These are phyloP conservation scores for Microctonus hyperodae DNA, from an alignment of 2,888 invertebrate species.

Conservation along the genomic window DNA sequence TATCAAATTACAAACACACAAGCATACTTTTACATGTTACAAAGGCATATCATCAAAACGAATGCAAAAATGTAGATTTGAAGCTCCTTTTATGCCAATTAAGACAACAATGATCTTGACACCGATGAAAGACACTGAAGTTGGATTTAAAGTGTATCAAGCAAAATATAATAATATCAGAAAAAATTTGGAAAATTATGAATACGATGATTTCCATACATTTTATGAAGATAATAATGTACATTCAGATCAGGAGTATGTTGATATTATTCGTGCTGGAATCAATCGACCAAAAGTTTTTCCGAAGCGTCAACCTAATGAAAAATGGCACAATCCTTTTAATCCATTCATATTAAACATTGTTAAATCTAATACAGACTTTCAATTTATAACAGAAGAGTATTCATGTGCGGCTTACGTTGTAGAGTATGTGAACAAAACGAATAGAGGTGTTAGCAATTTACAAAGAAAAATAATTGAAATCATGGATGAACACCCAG, in stretches of 20 bases:
- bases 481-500: constrained; percentile 19
- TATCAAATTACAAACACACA: constrained; percentile 47
- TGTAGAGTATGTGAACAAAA: constrained; percentile 60
- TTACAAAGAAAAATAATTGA: constrained; percentile 52
- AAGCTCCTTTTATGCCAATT: constrained; percentile 50
- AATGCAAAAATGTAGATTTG: constrained; percentile 49
- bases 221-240: constrained; percentile 42
- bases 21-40: constrained; percentile 50
- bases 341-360: constrained; percentile 41
- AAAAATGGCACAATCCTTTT: constrained; percentile 43
- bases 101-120: constrained; percentile 43
- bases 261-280: no score
- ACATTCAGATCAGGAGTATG: constrained; percentile 45
- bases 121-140: constrained; percentile 38
- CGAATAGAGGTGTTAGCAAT: constrained; percentile 54
- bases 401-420: constrained; percentile 61
- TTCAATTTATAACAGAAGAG: constrained; percentile 59
- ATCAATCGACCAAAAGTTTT: constrained; percentile 40
- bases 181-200: constrained; percentile 38
- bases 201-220: constrained; percentile 36
- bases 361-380: not conserved
- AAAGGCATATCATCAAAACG: constrained; percentile 40
- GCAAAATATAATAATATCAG: constrained; percentile 27
- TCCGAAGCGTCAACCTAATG: constrained; percentile 35
- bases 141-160: constrained; percentile 23